Percentiles rank a stretch among this genome's conserved stretches.
These are phyloP conservation scores for Chalcosyrphus nemorum DNA, from an alignment of 2,888 invertebrate genomes.

Conservation along the genomic window DNA sequence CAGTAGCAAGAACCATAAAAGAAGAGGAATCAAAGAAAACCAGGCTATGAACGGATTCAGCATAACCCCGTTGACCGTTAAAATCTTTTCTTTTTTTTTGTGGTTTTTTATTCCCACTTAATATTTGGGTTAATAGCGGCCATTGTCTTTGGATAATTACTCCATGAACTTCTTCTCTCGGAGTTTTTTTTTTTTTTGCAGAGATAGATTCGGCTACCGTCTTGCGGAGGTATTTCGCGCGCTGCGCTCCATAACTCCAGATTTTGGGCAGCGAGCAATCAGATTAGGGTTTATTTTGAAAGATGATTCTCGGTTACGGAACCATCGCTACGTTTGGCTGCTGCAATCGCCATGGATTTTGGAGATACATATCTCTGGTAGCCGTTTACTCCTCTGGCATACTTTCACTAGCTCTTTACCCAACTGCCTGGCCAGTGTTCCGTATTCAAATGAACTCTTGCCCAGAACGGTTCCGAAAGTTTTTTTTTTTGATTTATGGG, in stretches of 20 bases:
- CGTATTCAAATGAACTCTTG: constrained; percentile 63
- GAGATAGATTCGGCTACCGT: constrained; percentile 1
- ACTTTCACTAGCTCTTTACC: constrained; percentile 52
- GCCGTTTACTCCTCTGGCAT: constrained; percentile 60
- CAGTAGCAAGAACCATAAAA: constrained; percentile 26
- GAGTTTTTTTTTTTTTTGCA: constrained; percentile 36
- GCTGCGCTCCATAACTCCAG: constrained; percentile 24
- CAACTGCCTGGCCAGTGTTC: not conserved
- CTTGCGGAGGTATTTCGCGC: constrained; percentile 17
- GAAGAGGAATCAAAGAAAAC: constrained; percentile 40
- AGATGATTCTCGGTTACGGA: constrained; percentile 40
- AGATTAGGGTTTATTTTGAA: constrained; percentile 21
- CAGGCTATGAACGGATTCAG: constrained; percentile 64
- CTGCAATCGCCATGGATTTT: constrained; percentile 43
- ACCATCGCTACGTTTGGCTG: constrained; percentile 8
- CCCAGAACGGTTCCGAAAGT: constrained; percentile 58
- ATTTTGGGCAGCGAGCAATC: constrained; percentile 4
- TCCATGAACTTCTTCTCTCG: constrained; percentile 32
- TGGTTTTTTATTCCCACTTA: constrained; percentile 50
- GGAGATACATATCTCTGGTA: constrained; percentile 49
- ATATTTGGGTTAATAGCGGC: constrained; percentile 68
- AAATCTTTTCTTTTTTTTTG: constrained; percentile 12
- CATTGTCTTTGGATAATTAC: constrained; percentile 70
- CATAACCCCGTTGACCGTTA: constrained; percentile 66
- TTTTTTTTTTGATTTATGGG: constrained; percentile 61